Evolutionary conservation across 2,888 invertebrate species (phyloP).

Genomic region (Chloromyia formosa): DNA sequence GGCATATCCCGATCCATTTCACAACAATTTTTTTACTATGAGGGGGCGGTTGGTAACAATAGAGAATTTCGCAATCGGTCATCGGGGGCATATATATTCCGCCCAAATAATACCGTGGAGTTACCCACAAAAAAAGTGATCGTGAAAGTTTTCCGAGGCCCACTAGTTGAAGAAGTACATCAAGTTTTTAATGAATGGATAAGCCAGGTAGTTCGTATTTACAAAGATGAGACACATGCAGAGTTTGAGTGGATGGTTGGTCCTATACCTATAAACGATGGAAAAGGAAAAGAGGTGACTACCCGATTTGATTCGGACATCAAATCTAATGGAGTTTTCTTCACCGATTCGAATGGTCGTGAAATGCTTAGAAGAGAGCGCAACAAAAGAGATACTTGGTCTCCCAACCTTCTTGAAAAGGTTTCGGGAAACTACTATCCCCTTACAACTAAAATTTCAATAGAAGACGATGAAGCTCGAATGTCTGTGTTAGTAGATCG

Average conservation of each 20-base stretch:
- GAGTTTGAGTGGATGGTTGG: slow-evolving; percentile 84
- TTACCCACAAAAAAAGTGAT: slow-evolving; percentile 55
- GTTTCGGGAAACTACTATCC: slow-evolving; percentile 94
- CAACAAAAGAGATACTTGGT: slow-evolving; percentile 79
- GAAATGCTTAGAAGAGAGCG: slow-evolving; percentile 78
- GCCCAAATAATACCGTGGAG: slow-evolving; percentile 68
- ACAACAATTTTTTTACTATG: slow-evolving; percentile 79
- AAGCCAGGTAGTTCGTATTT: slow-evolving; percentile 76
- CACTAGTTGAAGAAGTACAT: slow-evolving; percentile 74
- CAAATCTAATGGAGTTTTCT: slow-evolving; percentile 75
- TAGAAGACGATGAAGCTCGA: slow-evolving; percentile 68
- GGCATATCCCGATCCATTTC: slow-evolving; percentile 55
- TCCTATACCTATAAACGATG: slow-evolving; percentile 74
- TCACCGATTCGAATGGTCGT: slow-evolving; percentile 94
- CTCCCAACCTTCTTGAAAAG: slow-evolving; percentile 72
- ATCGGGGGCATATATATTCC: slow-evolving; percentile 93
- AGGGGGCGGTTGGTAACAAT: slow-evolving; percentile 75
- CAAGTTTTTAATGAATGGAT: slow-evolving; percentile 73
- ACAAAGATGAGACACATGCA: slow-evolving; percentile 67
- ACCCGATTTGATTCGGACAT: slow-evolving; percentile 76
- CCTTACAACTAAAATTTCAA: slow-evolving; percentile 80
- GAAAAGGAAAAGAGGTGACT: slow-evolving; percentile 83
- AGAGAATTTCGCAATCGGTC: slow-evolving; percentile 69
- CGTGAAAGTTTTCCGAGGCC: slow-evolving; percentile 65
- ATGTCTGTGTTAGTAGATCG: slow-evolving; percentile 73